Base-by-base conservation (phyloP, 2,888 invertebrate genomes). In the Synergus laeviventris region DNA sequence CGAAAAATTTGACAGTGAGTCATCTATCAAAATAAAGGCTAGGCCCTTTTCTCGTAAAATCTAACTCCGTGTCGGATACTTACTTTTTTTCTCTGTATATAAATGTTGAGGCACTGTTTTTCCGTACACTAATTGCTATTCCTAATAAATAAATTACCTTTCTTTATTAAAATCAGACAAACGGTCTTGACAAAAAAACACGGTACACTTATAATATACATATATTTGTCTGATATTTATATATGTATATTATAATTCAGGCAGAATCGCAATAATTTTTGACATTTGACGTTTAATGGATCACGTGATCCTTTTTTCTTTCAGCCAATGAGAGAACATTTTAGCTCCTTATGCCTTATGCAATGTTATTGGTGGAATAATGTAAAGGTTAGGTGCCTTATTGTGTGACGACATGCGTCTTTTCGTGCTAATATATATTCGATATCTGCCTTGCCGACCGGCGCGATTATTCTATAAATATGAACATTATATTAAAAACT, bases 1-100 rank as follows among this genome's bases (percentile, higher is more conserved):
- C 12, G 9, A 18, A 12, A 16, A 70, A 31, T 70, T 49, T 70
- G 70, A 49, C n/a, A 70, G n/a, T 70, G 18, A 70, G 16, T 66
- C 66, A 45, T 70, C n/a, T n/a, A 49, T n/a, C n/a, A 70, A 70
- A 70, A 49, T 70, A 70, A 45, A 49, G 66, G 24, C 49, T 31
- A 31, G 31, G 64, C 7, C 8, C 11, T 31, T 49, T n/a, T 14
- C 1, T 59, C 7, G 31, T 31, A 59, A 59, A 59, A 59, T 12
- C 12, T 4, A 59, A 59, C 24, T 59, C 42, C 3, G 42, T 2
- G 5, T 18, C 2, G 2, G 18, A 18, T 9, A n/a, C 18, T n/a
- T 18, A 54, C 54, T 9, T n/a, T 49, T 54, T 18, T 54, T 18
- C 4, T 54, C 9, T 54, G n/a, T n/a, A 5, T 31, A 54, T n/a